phyloP scores from a whole-genome alignment of 2,797 vertebrate genomes.

The Balearica regulorum region DNA sequence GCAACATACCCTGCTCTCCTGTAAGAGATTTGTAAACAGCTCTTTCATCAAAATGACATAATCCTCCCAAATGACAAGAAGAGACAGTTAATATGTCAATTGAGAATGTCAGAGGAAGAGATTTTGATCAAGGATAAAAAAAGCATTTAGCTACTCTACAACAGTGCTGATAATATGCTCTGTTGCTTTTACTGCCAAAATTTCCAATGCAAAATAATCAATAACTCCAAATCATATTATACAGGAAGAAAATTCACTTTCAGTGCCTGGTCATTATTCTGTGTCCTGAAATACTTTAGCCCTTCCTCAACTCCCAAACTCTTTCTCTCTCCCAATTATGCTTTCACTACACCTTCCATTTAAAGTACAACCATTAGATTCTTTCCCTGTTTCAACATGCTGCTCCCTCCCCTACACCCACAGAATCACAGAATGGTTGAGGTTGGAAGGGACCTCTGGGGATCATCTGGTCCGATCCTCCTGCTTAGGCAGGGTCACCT shows the following conservation, averaged over 20 bases:
- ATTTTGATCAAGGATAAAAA: background rate
- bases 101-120: background rate
- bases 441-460: background rate
- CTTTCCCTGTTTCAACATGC: background rate
- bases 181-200: background rate
- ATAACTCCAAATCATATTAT: background rate
- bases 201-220: background rate
- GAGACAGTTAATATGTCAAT: background rate
- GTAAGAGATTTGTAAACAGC: conserved; percentile 32
- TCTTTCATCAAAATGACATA: conserved; percentile 47
- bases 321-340: background rate
- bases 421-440: background rate
- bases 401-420: background rate
- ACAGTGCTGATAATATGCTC: background rate
- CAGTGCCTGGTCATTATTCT: background rate
- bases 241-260: background rate
- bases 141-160: background rate
- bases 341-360: background rate
- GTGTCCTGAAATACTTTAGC: background rate
- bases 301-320: background rate
- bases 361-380: background rate
- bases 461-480: no score
- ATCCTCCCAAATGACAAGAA: background rate
- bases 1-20: conserved; percentile 13
- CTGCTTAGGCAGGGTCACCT: background rate